Evolutionary conservation across 37 sponge, comb jelly and placozoan genomes (phyloP).

Genomic region (Diacarnus erythraeanus): DNA sequence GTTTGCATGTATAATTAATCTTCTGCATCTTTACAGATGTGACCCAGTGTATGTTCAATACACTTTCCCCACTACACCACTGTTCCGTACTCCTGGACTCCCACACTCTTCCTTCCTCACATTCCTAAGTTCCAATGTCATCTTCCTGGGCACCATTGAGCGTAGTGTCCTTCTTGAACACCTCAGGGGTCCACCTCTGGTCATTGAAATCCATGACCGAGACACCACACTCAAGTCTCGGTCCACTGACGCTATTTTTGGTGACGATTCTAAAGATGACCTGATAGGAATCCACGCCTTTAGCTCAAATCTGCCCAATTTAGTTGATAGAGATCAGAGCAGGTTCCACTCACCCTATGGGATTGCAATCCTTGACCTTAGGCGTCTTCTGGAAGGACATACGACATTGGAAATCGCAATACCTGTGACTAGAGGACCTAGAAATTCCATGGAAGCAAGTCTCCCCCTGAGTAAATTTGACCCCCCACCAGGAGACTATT

Average conservation of each 20-base stretch:
- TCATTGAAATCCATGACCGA: slow-evolving; percentile 85
- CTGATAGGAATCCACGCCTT: slow-evolving; percentile 60
- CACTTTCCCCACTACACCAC: slow-evolving; percentile 45
- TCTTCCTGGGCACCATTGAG: slow-evolving; percentile 75
- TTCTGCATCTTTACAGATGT: slow-evolving; percentile 63
- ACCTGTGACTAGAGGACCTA: slow-evolving; percentile 57
- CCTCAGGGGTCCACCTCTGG: slow-evolving; percentile 86
- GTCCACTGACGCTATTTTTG: slow-evolving; percentile 57
- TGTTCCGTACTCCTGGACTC: slow-evolving; percentile 22
- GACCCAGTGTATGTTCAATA: slow-evolving; percentile 78
- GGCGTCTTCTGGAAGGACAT: slow-evolving; percentile 61
- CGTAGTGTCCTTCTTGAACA: slow-evolving; percentile 56
- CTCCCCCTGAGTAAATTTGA: not conserved
- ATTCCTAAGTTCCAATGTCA: slow-evolving; percentile 65
- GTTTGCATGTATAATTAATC: too few relatives aligned
- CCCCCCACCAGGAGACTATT: slow-evolving; percentile 56
- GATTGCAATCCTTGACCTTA: slow-evolving; percentile 73
- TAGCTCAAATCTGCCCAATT: not conserved
- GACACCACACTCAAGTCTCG: slow-evolving; percentile 38
- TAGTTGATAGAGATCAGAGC: not conserved
- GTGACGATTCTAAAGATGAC: slow-evolving; percentile 41
- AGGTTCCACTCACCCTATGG: slow-evolving; percentile 67
- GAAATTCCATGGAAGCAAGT: not conserved
- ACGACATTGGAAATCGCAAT: slow-evolving; percentile 41
- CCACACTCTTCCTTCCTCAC: slow-evolving; percentile 36